A percentile compares a stretch with the other conserved stretches of the same genome.
Evolutionary conservation across 2,113 vertebrate species (phyloP).

Genomic region (Xiphophorus hellerii): DNA sequence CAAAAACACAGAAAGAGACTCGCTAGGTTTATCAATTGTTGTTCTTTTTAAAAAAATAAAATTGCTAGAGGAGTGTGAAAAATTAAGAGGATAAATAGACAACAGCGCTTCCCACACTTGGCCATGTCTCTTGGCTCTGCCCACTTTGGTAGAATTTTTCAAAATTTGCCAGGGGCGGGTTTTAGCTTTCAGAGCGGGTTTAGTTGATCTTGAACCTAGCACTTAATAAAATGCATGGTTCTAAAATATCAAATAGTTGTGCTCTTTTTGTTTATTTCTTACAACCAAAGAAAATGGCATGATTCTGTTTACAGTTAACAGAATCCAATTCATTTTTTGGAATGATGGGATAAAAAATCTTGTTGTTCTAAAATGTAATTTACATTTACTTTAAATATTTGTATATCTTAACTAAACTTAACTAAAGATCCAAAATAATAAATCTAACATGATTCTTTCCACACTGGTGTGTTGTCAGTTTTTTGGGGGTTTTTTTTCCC

Average conservation of each 20-base stretch:
- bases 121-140: too few relatives aligned
- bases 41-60: too few relatives aligned
- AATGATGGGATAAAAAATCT: conserved; percentile 4
- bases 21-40: too few relatives aligned
- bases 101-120: too few relatives aligned
- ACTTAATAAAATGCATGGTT: background rate
- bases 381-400: conserved; percentile 14
- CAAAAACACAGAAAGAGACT: too few relatives aligned
- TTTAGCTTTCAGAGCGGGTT: too few relatives aligned
- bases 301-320: conserved; percentile 35
- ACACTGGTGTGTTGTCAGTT: background rate
- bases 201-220: background rate
- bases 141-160: too few relatives aligned
- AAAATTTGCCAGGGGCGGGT: too few relatives aligned
- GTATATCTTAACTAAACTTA: conserved; percentile 10
- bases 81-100: too few relatives aligned
- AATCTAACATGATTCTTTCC: background rate
- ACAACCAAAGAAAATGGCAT: conserved; percentile 55
- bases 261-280: conserved; percentile 33
- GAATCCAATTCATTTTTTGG: conserved; percentile 25
- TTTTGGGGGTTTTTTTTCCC: background rate
- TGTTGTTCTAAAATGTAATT: conserved; percentile 49
- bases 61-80: too few relatives aligned
- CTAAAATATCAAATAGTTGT: background rate
- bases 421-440: background rate